Conservation (phyloP, 2,797 vertebrate genomes). For the Darevskia mixta region DNA sequence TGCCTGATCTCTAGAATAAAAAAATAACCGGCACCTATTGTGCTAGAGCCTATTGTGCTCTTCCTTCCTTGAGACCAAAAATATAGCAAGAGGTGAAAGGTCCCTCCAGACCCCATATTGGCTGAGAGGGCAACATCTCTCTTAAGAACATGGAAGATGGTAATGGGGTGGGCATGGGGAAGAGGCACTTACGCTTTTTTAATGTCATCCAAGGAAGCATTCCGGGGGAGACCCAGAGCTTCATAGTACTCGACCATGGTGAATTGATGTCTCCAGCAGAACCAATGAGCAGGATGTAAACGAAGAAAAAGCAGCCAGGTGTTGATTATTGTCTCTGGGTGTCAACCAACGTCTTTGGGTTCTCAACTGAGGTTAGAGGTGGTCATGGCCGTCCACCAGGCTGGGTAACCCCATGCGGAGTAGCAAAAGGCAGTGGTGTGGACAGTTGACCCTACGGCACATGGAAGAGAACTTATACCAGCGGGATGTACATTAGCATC, state of each 20-base stretch:
- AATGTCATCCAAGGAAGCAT: conserved; percentile 89
- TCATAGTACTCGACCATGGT: conserved; percentile 92
- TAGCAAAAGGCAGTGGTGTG: background rate
- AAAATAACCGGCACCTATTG: no score
- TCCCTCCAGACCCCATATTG: background rate
- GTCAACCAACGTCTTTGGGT: background rate
- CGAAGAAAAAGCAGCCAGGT: conserved; percentile 36
- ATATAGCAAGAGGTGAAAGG: background rate
- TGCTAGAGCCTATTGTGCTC: background rate
- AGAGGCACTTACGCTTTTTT: conserved; percentile 92
- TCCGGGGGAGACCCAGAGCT: conserved; percentile 85
- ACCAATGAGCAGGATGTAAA: conserved; percentile 52
- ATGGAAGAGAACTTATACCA: background rate
- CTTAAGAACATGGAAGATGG: background rate
- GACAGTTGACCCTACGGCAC: conserved; percentile 24
- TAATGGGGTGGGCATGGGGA: background rate
- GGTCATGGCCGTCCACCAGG: conserved; percentile 29
- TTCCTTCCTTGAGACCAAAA: background rate
- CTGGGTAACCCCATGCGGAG: background rate
- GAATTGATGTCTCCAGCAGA: conserved; percentile 49
- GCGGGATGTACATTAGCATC: background rate
- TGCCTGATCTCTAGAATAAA: background rate
- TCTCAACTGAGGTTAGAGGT: background rate
- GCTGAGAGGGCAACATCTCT: background rate
- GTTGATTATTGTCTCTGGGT: background rate